A percentile compares a stretch with the other conserved stretches of the same genome.
Conservation (phyloP, 2,113 vertebrate genomes). For the Thinocorus orbignyianus region DNA sequence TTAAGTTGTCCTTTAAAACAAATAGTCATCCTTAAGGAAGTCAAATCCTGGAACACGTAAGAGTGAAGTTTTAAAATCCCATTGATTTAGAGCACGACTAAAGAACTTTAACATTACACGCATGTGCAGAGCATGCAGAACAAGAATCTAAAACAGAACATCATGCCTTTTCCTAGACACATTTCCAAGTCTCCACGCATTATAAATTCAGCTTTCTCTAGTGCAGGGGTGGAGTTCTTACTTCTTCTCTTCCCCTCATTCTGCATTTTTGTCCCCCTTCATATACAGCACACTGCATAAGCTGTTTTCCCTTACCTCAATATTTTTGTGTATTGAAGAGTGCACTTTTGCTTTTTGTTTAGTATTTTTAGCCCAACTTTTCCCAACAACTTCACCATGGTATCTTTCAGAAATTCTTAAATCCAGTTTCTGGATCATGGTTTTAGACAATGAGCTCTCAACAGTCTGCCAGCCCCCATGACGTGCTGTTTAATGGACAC, state of each 20-base stretch:
- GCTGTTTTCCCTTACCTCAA: not conserved
- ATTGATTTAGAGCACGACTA: not conserved
- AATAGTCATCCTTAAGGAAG: not conserved
- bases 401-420: not conserved
- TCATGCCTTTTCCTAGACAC: not conserved
- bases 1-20: not conserved
- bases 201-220: not conserved
- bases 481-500: not conserved
- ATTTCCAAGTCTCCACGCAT: not conserved
- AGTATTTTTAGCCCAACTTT: not conserved
- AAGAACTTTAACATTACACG: not conserved
- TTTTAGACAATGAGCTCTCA: not conserved
- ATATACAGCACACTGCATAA: not conserved
- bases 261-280: not conserved
- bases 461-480: not conserved
- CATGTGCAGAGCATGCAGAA: not conserved
- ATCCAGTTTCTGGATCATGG: not conserved
- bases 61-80: not conserved
- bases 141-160: not conserved
- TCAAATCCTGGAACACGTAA: not conserved
- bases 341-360: not conserved
- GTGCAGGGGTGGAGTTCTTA: not conserved
- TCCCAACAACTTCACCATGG: fast-evolving
- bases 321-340: not conserved
- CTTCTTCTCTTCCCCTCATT: not conserved